These are phyloP conservation scores for Acanthopleura granulata DNA, from an alignment of 2,888 invertebrate genomes.

Conservation along the genomic window DNA sequence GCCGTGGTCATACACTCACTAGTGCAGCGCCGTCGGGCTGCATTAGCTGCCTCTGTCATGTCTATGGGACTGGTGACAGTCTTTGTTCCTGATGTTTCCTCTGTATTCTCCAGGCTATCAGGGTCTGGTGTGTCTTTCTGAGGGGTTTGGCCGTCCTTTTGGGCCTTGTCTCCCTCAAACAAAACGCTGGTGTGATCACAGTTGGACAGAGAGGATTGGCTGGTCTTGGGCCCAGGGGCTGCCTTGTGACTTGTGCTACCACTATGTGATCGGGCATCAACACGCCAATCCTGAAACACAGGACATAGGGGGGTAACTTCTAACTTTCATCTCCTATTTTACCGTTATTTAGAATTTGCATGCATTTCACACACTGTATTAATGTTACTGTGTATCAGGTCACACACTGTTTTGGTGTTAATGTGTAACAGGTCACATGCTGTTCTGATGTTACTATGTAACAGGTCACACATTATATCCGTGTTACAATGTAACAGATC, in stretches of 20 bases:
- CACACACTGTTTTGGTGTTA: no score
- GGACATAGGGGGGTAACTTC: neutral
- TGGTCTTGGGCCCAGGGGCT: neutral
- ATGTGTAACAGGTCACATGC: no score
- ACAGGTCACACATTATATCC: no score
- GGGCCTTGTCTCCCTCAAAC: neutral
- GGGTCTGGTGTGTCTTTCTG: neutral
- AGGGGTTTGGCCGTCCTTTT: neutral
- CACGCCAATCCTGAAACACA: neutral
- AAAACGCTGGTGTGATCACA: constrained; percentile 1
- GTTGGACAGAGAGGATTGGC: neutral
- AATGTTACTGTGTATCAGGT: no score
- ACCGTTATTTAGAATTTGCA: no score
- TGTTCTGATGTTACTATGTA: no score
- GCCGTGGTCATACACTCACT: constrained; percentile 58
- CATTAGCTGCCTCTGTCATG: neutral
- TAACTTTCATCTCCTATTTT: no score
- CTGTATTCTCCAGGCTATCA: neutral
- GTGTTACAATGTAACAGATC: no score
- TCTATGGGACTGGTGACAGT: neutral
- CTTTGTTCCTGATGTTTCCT: neutral
- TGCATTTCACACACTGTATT: no score
- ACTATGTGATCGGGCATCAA: no score
- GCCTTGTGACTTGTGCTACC: no score
- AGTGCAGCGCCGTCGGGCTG: constrained; percentile 44